Percentiles rank a stretch among this genome's conserved stretches.
Evolutionary conservation across 2,113 vertebrate species (phyloP).

Genomic region (Illadopsis cleaveri): DNA sequence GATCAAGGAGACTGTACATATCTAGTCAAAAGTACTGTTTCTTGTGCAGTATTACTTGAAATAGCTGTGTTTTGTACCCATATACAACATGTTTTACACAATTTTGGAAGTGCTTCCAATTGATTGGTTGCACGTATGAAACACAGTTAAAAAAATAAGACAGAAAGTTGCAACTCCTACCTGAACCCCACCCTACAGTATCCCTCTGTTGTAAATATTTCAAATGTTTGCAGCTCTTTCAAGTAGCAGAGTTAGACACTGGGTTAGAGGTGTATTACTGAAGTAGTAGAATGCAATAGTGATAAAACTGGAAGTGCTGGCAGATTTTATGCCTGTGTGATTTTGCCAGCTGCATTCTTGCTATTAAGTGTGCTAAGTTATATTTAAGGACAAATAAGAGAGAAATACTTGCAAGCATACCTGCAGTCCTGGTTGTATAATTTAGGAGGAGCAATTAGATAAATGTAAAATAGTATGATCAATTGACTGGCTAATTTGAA

Average conservation of each 20-base stretch:
- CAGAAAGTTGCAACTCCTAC: neutral
- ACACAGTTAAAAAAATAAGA: neutral
- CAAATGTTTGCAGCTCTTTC: neutral
- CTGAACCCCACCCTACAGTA: neutral
- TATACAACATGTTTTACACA: fast-evolving
- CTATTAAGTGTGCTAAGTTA: neutral
- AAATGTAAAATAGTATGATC: neutral
- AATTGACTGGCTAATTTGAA: neutral
- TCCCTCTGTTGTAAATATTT: neutral
- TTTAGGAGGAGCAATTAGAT: neutral
- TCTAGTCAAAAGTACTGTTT: neutral
- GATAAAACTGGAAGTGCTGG: neutral
- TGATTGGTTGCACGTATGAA: neutral
- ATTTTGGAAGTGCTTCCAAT: neutral
- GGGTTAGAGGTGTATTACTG: neutral
- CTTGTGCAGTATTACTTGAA: neutral
- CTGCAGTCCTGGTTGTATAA: neutral
- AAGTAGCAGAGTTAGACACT: neutral
- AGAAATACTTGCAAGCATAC: neutral
- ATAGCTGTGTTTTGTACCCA: neutral
- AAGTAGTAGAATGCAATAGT: neutral
- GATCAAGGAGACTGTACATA: neutral
- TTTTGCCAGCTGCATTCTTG: neutral
- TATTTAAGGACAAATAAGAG: neutral
- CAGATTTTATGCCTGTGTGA: neutral